Base-by-base conservation (phyloP, 1,140 invertebrate species). In the Papilio machaon region DNA sequence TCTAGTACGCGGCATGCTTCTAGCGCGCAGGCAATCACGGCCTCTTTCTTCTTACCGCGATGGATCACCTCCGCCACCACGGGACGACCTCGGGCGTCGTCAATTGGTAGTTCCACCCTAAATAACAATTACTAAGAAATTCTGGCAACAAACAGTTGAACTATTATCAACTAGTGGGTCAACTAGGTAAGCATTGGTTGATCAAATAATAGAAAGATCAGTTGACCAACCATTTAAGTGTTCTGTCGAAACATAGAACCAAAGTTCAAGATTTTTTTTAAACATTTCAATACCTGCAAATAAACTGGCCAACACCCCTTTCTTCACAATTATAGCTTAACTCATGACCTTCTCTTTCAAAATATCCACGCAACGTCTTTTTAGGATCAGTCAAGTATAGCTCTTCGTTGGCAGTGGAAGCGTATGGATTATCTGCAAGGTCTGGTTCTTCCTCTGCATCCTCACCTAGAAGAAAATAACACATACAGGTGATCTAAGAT, bases 1-100 rank as follows among this genome's bases (percentile, higher is more conserved):
- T 99, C 99, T 2, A 99, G 95, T 19, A 99, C 97, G 85, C 98
- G 95, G 92, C 99, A 99, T 0, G 99, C 99, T 95, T 99, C 98
- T 38, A 99, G 91, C 2, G 99, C 98, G 94, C 98, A 99, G 80
- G 98, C 98, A 10, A 98, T 92, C 0, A 99, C 98, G 7, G 98
- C 97, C 91, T 99, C 99, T 92, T 99, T 99, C 91, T 99, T 99
- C 90, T 98, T 99, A 0, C 98, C 98, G 82, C 97, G 97, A 52
- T 99, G 97, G 15, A 97, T 95, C 9, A 97, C 97, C 94, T 99
- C 98, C 0, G 98, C 98, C 77, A 97, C 95, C 0, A 99, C 94
- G 0, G 97, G 95, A 73, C 96, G 95, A 5, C 98, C 98, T 85
- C 95, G 95, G 2, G 96, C 95, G 85, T 97, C 96, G 83, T 99